These are phyloP conservation scores for Lumbricus terrestris DNA, from an alignment of 2,888 invertebrate genomes.

Conservation along the genomic window DNA sequence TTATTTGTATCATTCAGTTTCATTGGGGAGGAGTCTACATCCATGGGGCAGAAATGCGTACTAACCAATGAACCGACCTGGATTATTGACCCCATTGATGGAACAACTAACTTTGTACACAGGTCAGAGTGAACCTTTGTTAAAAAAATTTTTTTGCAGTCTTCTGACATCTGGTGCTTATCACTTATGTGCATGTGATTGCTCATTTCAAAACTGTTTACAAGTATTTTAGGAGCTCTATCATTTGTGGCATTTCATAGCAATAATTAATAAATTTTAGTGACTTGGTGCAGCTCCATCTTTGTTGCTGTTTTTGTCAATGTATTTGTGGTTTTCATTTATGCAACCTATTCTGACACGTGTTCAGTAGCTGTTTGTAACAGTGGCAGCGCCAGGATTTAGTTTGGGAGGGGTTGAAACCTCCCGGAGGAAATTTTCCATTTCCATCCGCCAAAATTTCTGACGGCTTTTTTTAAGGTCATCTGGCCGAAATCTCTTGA, in stretches of 20 bases:
- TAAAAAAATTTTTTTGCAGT: not conserved
- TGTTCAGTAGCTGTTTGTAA: too few species aligned
- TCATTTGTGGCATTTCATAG: not conserved
- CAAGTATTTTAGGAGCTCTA: not conserved
- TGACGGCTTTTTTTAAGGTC: too few species aligned
- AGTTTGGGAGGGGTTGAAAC: too few species aligned
- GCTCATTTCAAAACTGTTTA: not conserved
- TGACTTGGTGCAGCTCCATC: not conserved
- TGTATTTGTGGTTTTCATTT: too few species aligned
- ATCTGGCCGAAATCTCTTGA: too few species aligned
- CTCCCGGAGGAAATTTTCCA: too few species aligned
- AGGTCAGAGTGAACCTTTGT: slow-evolving; percentile 46
- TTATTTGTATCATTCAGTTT: slow-evolving; percentile 64
- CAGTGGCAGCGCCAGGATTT: too few species aligned
- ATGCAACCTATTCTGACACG: too few species aligned
- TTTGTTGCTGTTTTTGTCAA: too few species aligned
- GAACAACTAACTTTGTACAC: slow-evolving; percentile 94
- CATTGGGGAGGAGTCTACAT: slow-evolving; percentile 81
- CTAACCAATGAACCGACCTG: slow-evolving; percentile 83
- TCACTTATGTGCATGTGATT: not conserved
- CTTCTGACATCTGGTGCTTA: not conserved
- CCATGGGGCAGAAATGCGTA: slow-evolving; percentile 66
- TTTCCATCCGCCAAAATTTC: too few species aligned
- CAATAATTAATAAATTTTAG: not conserved
- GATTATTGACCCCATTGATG: slow-evolving; percentile 83